Percentiles rank a stretch among this genome's conserved stretches.
These are phyloP conservation scores for Andrena flavipes DNA, from an alignment of 2,888 invertebrate species.

Conservation along the genomic window DNA sequence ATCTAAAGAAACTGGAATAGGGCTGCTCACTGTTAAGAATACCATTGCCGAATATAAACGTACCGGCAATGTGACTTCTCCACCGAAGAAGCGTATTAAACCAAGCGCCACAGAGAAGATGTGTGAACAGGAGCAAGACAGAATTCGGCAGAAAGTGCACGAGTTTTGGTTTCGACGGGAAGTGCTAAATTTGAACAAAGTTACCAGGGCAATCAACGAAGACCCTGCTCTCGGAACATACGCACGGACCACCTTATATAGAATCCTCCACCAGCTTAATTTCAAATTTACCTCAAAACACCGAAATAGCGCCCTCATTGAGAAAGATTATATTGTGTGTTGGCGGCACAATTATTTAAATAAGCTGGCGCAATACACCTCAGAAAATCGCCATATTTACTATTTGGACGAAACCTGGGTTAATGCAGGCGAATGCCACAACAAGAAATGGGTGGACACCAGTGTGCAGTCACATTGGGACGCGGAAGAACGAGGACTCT, in stretches of 20 bases:
- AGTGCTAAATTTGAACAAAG: too few species aligned
- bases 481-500: neutral
- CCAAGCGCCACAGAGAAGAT: too few species aligned
- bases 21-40: too few species aligned
- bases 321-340: slow-evolving; percentile 3
- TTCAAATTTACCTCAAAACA: neutral
- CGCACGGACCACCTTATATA: neutral
- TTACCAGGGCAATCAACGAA: neutral
- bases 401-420: slow-evolving; percentile 14
- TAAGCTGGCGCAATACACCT: neutral
- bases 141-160: too few species aligned
- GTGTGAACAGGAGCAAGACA: too few species aligned
- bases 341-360: slow-evolving; percentile 17
- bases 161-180: too few species aligned
- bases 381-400: slow-evolving; percentile 20
- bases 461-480: neutral
- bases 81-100: too few species aligned
- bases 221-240: neutral
- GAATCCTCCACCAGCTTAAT: neutral
- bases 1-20: too few species aligned
- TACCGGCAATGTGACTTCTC: too few species aligned
- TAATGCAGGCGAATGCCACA: slow-evolving; percentile 5
- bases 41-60: too few species aligned
- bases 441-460: neutral
- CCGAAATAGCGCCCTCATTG: neutral